A percentile compares a stretch with the other conserved stretches of the same genome.
Evolutionary conservation across 2,888 invertebrate genomes (phyloP).

Genomic region (Pachymerium ferrugineum): DNA sequence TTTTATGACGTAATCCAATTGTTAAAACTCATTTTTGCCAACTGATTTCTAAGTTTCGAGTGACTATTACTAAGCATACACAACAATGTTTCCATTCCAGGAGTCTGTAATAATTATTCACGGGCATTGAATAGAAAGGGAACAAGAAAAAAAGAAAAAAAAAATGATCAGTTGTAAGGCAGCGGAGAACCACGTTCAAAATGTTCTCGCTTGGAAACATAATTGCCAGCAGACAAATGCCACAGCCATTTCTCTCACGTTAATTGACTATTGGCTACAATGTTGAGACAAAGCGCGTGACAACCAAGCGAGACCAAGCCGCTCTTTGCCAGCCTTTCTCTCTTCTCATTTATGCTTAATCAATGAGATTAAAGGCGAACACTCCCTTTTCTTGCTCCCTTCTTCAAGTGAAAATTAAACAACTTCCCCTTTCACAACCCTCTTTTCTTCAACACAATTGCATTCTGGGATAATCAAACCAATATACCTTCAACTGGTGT

Average conservation of each 20-base stretch:
- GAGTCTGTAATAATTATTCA: no score
- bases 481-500: no score
- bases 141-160: neutral
- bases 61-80: no score
- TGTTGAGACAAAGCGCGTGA: constrained; percentile 13
- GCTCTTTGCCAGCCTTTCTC: constrained; percentile 3
- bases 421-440: neutral
- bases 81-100: no score
- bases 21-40: no score
- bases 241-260: constrained; percentile 9
- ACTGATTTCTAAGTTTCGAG: no score
- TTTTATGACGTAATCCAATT: no score
- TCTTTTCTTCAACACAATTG: neutral
- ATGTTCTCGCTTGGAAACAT: constrained; percentile 13
- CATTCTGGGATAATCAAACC: no score
- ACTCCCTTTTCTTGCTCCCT: neutral
- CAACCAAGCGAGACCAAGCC: constrained; percentile 13
- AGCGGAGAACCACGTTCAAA: constrained; percentile 8
- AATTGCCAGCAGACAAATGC: constrained; percentile 13
- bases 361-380: constrained; percentile 13
- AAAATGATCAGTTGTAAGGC: constrained; percentile 7
- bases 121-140: no score
- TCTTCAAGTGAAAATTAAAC: neutral
- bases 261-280: constrained; percentile 13
- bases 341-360: constrained; percentile 13